These are phyloP conservation scores for Megalops atlanticus DNA, from an alignment of 2,113 vertebrate species.

Conservation along the genomic window DNA sequence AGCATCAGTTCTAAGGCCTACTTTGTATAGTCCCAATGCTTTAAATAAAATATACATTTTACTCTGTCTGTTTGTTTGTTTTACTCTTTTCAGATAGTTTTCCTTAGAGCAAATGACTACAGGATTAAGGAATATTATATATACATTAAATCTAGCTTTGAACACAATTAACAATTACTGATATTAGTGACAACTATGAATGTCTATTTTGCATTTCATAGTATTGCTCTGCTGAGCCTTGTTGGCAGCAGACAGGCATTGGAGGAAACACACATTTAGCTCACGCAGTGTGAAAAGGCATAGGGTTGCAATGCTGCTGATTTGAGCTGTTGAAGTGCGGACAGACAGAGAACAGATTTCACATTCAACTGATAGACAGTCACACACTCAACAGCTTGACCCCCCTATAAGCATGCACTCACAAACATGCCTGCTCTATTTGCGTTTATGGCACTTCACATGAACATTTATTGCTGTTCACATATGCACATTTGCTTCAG, in stretches of 20 bases:
- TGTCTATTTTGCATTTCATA: not conserved
- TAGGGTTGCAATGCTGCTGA: conserved; percentile 39
- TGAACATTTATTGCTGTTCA: too few species aligned
- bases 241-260: conserved; percentile 39
- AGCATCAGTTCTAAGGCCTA: too few species aligned
- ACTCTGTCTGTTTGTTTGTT: too few species aligned
- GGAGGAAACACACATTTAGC: conserved; percentile 30
- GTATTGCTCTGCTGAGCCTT: conserved; percentile 33
- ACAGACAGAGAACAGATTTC: conserved; percentile 67
- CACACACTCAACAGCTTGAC: conserved; percentile 11
- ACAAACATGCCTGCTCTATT: not conserved
- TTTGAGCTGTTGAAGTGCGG: conserved; percentile 56
- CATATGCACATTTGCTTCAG: too few species aligned
- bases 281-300: conserved; percentile 34
- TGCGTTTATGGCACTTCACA: too few species aligned
- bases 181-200: not conserved
- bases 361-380: conserved; percentile 4
- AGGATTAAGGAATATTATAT: too few species aligned
- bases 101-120: too few species aligned
- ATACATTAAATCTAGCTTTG: too few species aligned
- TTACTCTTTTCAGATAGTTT: too few species aligned
- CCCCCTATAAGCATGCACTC: not conserved
- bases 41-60: too few species aligned
- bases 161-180: not conserved
- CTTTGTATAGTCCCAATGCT: not conserved